Evolutionary conservation across 2,797 vertebrate genomes (phyloP).

Genomic region (Sardinella longiceps): DNA sequence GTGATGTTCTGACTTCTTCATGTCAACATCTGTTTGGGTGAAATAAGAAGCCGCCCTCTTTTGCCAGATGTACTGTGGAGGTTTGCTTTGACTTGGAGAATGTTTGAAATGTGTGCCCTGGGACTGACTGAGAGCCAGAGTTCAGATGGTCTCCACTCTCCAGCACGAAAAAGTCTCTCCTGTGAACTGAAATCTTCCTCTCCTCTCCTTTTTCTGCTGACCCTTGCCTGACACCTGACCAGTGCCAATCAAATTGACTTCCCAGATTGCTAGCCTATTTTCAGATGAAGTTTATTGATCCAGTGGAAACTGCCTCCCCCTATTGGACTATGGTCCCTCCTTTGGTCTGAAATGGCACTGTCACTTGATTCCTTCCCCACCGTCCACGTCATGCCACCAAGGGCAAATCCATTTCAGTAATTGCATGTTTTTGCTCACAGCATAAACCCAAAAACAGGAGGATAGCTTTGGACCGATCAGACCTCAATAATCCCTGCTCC

Average conservation of each 20-base stretch:
- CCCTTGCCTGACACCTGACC: background rate
- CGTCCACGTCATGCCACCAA: background rate
- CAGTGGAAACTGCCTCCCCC: background rate
- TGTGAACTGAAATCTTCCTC: background rate
- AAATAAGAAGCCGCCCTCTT: background rate
- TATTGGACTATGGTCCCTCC: background rate
- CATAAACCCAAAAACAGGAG: conserved; percentile 7
- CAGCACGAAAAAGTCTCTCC: background rate
- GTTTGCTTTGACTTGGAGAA: background rate
- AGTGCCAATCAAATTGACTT: conserved; percentile 10
- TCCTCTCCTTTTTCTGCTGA: background rate
- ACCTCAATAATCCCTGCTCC: conserved; percentile 60
- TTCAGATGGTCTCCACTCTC: background rate
- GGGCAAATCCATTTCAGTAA: conserved; percentile 2
- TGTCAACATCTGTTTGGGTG: background rate
- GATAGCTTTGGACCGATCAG: background rate
- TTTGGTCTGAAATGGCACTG: conserved; percentile 7
- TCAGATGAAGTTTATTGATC: conserved; percentile 15
- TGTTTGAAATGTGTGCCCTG: background rate
- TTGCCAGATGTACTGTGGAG: background rate
- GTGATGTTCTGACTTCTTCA: background rate
- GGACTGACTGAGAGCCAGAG: background rate
- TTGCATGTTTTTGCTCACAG: background rate
- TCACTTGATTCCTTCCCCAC: background rate
- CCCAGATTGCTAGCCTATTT: conserved; percentile 1